Evolutionary conservation across 2,888 invertebrate genomes (phyloP).

Genomic region (Cactoblastis cactorum): DNA sequence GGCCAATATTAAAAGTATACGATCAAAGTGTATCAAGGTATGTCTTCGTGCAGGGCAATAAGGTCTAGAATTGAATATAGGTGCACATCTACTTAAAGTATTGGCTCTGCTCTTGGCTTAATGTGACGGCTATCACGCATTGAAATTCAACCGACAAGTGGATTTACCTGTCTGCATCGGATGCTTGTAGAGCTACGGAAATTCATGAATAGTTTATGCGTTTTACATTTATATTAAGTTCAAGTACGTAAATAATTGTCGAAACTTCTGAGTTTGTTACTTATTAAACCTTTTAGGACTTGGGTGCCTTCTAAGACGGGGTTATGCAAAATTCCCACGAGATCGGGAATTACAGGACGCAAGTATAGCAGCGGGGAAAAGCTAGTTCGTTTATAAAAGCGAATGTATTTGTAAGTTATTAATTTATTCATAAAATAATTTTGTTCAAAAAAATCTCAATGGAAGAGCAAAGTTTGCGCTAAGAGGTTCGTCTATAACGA

Average conservation of each 20-base stretch:
- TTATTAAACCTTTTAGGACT: no score
- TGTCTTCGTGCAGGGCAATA: not conserved
- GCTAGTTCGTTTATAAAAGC: no score
- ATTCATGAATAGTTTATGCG: slow-evolving; percentile 1
- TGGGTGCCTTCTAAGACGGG: no score
- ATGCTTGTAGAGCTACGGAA: not conserved
- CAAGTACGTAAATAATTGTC: not conserved
- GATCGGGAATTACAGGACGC: no score
- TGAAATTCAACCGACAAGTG: slow-evolving; percentile 11
- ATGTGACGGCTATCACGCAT: slow-evolving; percentile 10
- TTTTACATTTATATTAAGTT: not conserved
- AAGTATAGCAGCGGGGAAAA: no score
- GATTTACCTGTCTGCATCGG: not conserved
- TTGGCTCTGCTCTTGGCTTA: slow-evolving; percentile 10
- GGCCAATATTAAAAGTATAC: not conserved
- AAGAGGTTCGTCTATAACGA: no score
- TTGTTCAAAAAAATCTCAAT: no score
- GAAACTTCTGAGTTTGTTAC: no score
- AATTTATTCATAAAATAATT: no score
- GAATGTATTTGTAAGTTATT: no score
- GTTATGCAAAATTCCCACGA: no score
- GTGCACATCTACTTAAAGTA: not conserved
- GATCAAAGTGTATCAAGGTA: not conserved
- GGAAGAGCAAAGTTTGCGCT: no score
- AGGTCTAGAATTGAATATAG: not conserved